Conservation (phyloP, 2,113 vertebrate genomes). For the Corydoras sp. region DNA sequence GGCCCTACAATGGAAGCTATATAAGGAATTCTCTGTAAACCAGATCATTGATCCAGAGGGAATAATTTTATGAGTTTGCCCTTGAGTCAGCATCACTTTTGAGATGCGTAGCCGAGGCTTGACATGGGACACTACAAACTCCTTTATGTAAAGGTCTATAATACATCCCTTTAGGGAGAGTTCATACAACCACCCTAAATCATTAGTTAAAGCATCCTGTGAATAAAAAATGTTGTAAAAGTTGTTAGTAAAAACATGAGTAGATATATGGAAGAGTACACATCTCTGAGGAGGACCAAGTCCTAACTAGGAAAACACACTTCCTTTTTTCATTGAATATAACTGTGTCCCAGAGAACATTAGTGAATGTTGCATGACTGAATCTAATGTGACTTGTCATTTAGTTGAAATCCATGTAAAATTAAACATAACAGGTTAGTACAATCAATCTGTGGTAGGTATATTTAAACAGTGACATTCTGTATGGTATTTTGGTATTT, state of each 20-base stretch:
- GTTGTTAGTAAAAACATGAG: background rate
- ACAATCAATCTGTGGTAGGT: too few relatives aligned
- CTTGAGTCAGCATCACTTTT: constrained; percentile 27
- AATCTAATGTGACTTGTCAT: constrained; percentile 4
- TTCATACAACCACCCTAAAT: constrained; percentile 23
- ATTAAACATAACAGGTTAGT: too few relatives aligned
- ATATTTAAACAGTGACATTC: too few relatives aligned
- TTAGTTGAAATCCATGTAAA: background rate
- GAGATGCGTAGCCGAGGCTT: constrained; percentile 16
- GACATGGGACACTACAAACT: constrained; percentile 19
- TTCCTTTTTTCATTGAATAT: constrained; percentile 1
- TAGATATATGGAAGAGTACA: constrained; percentile 26
- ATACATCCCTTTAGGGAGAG: constrained; percentile 18
- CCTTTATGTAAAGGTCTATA: constrained; percentile 12
- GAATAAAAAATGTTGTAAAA: constrained; percentile 15
- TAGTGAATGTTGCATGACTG: constrained; percentile 9
- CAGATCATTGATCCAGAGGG: constrained; percentile 11
- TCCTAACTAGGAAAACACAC: constrained; percentile 29
- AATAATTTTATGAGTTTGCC: constrained; percentile 34
- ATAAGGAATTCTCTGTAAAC: background rate
- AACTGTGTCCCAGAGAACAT: background rate
- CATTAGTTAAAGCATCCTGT: constrained; percentile 25
- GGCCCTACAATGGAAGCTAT: constrained; percentile 1
- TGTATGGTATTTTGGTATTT: too few relatives aligned
- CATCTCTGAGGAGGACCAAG: constrained; percentile 17